A percentile compares a stretch with the other conserved stretches of the same genome.
phyloP scores from a whole-genome alignment of 2,797 vertebrate species.

The Eptatretus atami region DNA sequence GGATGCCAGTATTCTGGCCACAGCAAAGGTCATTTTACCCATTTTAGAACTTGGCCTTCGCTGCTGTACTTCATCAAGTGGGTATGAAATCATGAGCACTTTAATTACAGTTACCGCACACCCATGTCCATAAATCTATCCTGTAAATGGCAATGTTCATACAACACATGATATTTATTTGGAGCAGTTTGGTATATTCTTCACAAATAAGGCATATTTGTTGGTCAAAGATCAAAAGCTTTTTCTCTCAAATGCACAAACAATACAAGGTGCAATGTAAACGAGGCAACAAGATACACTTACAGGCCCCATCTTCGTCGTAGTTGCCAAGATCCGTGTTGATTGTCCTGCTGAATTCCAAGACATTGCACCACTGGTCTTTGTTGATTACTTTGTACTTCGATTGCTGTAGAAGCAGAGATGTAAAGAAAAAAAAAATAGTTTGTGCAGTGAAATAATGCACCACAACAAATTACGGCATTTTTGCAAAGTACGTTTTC shows the following conservation, averaged over 20 bases:
- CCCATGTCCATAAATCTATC: too few species aligned
- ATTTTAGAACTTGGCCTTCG: too few species aligned
- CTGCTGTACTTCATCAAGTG: too few species aligned
- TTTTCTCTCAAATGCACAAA: not conserved
- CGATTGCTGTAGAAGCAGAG: slow-evolving; percentile 36
- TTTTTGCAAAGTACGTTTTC: too few species aligned
- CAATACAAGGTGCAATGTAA: not conserved
- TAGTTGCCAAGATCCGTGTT: slow-evolving; percentile 98
- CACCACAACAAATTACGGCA: too few species aligned
- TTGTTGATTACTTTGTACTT: slow-evolving; percentile 99
- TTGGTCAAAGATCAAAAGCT: not conserved
- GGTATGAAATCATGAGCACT: too few species aligned
- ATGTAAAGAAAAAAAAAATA: not conserved
- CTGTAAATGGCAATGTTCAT: too few species aligned
- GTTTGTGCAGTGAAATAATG: not conserved
- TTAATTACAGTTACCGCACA: too few species aligned
- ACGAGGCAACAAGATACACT: slow-evolving; percentile 16
- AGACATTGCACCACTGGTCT: slow-evolving; percentile 98
- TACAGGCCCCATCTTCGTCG: slow-evolving; percentile 90
- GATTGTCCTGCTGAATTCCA: slow-evolving; percentile 98
- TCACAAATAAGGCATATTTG: not conserved
- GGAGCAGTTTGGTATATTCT: too few species aligned
- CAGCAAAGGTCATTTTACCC: too few species aligned
- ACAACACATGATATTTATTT: too few species aligned
- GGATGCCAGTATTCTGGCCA: too few species aligned